A percentile compares a stretch with the other conserved stretches of the same genome.
Conservation (phyloP, 2,888 invertebrate species). For the Noctua janthina region DNA sequence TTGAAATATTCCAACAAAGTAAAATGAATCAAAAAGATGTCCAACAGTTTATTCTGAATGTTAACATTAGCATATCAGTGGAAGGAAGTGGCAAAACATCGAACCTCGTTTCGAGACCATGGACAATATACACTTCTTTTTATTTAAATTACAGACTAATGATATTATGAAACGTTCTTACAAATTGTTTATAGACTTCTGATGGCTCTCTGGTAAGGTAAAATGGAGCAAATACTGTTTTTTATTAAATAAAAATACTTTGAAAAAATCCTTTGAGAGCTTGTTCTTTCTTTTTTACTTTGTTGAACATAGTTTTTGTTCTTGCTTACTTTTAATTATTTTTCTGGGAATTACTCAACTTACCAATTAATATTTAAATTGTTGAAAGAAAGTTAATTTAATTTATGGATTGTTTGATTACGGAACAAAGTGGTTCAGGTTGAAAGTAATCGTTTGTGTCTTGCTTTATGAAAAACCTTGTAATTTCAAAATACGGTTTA, state of each 20-base stretch:
- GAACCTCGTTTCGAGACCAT: constrained; percentile 37
- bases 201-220: constrained; percentile 27
- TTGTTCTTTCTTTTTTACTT: not conserved
- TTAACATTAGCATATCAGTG: constrained; percentile 64
- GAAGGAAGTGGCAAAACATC: constrained; percentile 65
- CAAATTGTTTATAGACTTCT: constrained; percentile 47
- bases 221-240: constrained; percentile 11
- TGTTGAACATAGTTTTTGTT: constrained; percentile 1
- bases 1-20: constrained; percentile 38
- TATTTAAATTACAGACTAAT: constrained; percentile 36
- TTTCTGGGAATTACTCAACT: constrained; percentile 6
- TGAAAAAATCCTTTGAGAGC: constrained; percentile 12
- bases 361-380: constrained; percentile 14
- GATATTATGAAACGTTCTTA: constrained; percentile 17
- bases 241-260: constrained; percentile 21
- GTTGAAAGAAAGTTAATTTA: constrained; percentile 13
- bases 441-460: not conserved
- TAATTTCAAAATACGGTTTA: not conserved
- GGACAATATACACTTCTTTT: constrained; percentile 51
- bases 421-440: not conserved
- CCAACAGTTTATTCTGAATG: constrained; percentile 39
- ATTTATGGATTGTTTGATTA: constrained; percentile 11
- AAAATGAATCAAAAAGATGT: constrained; percentile 58
- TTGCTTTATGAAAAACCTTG: not conserved
- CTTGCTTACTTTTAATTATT: not conserved